Conservation (phyloP, 1,140 invertebrate species). For the Lasioglossum albipes region DNA sequence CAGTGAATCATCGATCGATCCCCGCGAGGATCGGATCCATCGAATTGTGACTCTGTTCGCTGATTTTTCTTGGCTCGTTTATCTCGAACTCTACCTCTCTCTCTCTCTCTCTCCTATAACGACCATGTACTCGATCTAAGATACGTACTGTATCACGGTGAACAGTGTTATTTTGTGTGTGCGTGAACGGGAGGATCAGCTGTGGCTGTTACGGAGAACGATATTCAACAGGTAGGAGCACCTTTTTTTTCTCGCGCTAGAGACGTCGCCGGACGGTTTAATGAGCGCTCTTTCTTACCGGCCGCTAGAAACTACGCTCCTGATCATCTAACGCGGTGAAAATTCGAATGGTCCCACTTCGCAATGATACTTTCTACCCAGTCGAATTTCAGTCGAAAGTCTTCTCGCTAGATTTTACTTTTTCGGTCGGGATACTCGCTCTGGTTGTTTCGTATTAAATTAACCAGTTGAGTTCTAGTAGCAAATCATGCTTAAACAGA, state of each 20-base stretch:
- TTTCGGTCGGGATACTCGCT: too few relatives aligned
- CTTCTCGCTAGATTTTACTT: too few relatives aligned
- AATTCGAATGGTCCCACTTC: too few relatives aligned
- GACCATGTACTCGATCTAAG: constrained; percentile 9
- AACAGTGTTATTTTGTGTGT: constrained; percentile 34
- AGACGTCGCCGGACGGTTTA: not conserved
- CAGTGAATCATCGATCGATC: constrained; percentile 27
- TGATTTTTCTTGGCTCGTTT: not conserved
- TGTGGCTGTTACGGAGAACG: not conserved
- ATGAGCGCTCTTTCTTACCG: too few relatives aligned
- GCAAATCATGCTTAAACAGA: too few relatives aligned
- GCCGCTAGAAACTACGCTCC: not conserved
- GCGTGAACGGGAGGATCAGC: constrained; percentile 14
- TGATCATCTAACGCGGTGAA: too few relatives aligned
- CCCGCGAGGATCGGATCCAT: not conserved
- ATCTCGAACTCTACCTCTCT: too few relatives aligned
- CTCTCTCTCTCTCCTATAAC: not conserved
- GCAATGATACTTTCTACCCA: too few relatives aligned
- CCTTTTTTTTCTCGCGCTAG: not conserved
- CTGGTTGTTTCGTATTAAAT: too few relatives aligned
- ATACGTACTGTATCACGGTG: not conserved
- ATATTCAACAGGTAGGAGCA: constrained; percentile 29
- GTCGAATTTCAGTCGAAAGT: too few relatives aligned
- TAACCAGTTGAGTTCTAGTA: too few relatives aligned
- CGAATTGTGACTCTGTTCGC: too few relatives aligned